Conservation (phyloP, 30 jellyfish, hydroid and myxozoan species). For the Catostylus mosaicus region DNA sequence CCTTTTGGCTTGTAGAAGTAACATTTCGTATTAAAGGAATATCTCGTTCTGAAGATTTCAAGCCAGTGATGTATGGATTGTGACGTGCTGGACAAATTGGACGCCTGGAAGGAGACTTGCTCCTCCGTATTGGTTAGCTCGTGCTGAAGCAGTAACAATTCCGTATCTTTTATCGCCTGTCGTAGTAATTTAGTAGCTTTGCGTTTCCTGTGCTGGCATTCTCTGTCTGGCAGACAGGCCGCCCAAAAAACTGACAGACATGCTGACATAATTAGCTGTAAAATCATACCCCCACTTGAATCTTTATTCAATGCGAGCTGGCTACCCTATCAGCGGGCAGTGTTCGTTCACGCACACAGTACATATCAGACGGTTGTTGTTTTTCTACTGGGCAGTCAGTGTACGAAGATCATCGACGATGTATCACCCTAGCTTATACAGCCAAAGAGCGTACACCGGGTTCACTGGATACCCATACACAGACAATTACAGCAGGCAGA, state of each 20-base stretch:
- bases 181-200: conserved; percentile 28
- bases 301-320: conserved; percentile 17
- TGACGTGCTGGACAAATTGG: neutral
- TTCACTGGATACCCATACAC: conserved; percentile 45
- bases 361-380: conserved; percentile 47
- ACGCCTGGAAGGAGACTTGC: conserved; percentile 17
- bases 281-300: conserved; percentile 66
- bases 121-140: conserved; percentile 29
- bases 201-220: conserved; percentile 75
- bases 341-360: conserved; percentile 47
- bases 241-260: conserved; percentile 73
- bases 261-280: conserved; percentile 66
- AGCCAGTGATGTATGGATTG: neutral
- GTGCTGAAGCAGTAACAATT: conserved; percentile 48
- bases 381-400: conserved; percentile 48
- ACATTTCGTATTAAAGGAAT: neutral
- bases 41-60: neutral
- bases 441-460: conserved; percentile 49
- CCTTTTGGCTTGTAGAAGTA: too few relatives aligned
- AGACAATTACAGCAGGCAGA: conserved; percentile 42
- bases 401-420: conserved; percentile 22
- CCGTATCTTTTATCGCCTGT: conserved; percentile 33
- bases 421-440: conserved; percentile 63
- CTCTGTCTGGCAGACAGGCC: conserved; percentile 78
- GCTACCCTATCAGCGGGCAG: conserved; percentile 80